Evolutionary conservation across 2,888 invertebrate species (phyloP).

Genomic region (Lumbricus terrestris): DNA sequence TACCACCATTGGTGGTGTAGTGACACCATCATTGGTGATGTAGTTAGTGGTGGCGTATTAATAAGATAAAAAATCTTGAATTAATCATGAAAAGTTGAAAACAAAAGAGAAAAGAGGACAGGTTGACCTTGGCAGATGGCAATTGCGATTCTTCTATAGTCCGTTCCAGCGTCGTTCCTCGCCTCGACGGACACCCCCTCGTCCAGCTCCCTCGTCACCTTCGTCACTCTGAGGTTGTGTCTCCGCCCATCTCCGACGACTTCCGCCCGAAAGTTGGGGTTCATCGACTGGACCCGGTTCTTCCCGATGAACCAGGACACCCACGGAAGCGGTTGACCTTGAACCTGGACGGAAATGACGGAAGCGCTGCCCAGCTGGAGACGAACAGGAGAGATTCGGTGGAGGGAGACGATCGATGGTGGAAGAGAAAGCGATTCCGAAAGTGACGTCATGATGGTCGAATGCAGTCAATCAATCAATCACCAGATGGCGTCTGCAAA

Average conservation of each 20-base stretch:
- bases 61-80: neutral
- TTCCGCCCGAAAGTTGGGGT: neutral
- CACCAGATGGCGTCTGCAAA: neutral
- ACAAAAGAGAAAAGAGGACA: neutral
- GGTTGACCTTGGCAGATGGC: neutral
- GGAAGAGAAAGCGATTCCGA: neutral
- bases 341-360: neutral
- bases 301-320: neutral
- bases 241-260: neutral
- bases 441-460: neutral
- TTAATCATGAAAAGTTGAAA: neutral
- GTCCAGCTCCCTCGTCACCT: neutral
- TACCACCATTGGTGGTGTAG: no score
- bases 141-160: neutral
- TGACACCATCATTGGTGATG: no score
- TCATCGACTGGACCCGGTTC: neutral
- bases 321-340: neutral
- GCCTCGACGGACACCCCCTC: neutral
- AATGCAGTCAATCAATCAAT: neutral
- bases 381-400: neutral
- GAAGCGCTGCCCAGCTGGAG: neutral
- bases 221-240: neutral
- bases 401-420: neutral
- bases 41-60: no score
- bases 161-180: neutral